Evolutionary conservation across 1,140 invertebrate genomes (phyloP).

Genomic region (Elysia chlorotica): DNA sequence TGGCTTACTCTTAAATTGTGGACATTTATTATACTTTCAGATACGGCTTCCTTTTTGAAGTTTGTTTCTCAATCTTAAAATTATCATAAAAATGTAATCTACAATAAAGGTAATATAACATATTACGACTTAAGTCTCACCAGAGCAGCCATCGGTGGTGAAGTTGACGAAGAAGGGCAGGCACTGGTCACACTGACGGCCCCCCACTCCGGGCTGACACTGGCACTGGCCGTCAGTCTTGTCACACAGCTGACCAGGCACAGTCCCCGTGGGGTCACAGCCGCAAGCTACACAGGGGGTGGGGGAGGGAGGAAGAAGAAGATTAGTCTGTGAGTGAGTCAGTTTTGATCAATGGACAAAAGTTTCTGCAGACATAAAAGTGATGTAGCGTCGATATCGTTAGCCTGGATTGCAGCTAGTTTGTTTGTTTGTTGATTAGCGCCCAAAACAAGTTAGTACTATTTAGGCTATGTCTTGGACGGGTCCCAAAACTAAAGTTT

Average conservation of each 20-base stretch:
- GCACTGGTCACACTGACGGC: constrained; percentile 19
- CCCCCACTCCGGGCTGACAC: constrained; percentile 17
- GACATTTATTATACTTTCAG: too few relatives aligned
- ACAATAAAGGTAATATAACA: background rate
- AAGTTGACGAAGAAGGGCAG: constrained; percentile 15
- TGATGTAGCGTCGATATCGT: too few relatives aligned
- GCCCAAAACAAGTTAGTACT: too few relatives aligned
- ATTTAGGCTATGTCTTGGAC: too few relatives aligned
- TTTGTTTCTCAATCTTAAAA: background rate
- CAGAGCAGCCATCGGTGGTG: constrained; percentile 17
- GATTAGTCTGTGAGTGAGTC: too few relatives aligned
- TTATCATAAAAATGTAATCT: background rate
- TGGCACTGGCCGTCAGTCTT: constrained; percentile 18
- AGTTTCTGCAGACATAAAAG: too few relatives aligned
- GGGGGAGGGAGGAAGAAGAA: background rate
- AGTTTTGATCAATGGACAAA: too few relatives aligned
- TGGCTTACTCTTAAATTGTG: too few relatives aligned
- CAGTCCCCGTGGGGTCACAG: constrained; percentile 15
- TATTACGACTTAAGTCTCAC: background rate
- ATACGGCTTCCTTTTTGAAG: too few relatives aligned
- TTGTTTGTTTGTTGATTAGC: too few relatives aligned
- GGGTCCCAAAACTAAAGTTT: too few relatives aligned
- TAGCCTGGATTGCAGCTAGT: too few relatives aligned
- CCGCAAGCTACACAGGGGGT: constrained; percentile 15
- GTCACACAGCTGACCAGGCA: constrained; percentile 10